A percentile compares a stretch with the other conserved stretches of the same genome.
These are phyloP conservation scores for Andricus curvator DNA, from an alignment of 2,888 invertebrate genomes.

Conservation along the genomic window DNA sequence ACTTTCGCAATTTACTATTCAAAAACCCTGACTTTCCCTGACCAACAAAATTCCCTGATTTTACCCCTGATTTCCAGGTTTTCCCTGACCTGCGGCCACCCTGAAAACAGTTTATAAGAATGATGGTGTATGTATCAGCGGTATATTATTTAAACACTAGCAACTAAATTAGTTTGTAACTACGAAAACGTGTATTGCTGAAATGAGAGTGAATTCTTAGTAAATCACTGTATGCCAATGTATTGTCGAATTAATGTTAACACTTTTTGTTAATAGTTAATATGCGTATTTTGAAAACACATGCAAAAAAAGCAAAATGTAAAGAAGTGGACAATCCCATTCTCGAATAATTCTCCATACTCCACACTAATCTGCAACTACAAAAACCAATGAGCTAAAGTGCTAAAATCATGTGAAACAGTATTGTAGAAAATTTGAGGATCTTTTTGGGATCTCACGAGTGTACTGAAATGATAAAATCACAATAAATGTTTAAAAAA, in stretches of 20 bases:
- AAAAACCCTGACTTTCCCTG: too few species aligned
- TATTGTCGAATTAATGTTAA: background rate
- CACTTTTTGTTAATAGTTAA: background rate
- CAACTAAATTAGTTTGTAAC: conserved; percentile 3
- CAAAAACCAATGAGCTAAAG: conserved; percentile 21
- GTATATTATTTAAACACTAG: background rate
- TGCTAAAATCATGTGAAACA: conserved; percentile 17
- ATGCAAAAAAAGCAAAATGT: background rate
- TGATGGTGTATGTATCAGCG: background rate
- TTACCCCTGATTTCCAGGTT: too few species aligned
- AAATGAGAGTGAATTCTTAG: background rate
- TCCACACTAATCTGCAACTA: conserved; percentile 36
- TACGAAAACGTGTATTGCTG: background rate
- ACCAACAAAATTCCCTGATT: too few species aligned
- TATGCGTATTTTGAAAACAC: background rate
- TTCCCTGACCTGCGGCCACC: too few species aligned
- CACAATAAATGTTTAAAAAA: background rate
- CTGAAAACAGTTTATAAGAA: background rate
- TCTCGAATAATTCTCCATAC: background rate
- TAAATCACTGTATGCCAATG: background rate
- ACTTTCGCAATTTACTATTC: too few species aligned
- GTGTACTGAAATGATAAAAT: conserved; percentile 4
- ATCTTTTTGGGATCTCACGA: background rate
- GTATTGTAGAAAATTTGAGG: background rate
- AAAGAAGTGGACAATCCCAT: background rate